Conservation (phyloP, 1,140 invertebrate species). For the Lordiphosa stackelbergi region DNA sequence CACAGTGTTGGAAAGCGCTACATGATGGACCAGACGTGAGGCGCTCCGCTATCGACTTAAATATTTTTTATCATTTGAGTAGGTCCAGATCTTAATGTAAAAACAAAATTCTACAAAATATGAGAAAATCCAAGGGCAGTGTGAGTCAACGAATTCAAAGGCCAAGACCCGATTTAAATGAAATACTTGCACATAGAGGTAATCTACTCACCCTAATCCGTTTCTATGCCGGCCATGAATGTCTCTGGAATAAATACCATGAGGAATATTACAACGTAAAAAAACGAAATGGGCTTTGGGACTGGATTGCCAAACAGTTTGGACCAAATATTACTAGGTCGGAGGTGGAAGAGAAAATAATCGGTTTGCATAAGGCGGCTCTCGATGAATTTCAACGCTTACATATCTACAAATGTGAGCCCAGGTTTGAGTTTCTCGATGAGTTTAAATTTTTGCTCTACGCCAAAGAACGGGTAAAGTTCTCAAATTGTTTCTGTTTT, state of each 20-base stretch:
- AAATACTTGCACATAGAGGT: constrained; percentile 4
- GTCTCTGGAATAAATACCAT: constrained; percentile 23
- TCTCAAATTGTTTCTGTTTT: too few species aligned
- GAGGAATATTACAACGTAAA: constrained; percentile 14
- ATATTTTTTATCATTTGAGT: too few species aligned
- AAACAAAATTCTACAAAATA: constrained; percentile 4
- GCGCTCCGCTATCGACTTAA: too few species aligned
- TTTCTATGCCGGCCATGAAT: constrained; percentile 32
- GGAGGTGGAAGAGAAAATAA: constrained; percentile 9
- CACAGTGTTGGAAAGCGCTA: too few species aligned
- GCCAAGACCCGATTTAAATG: background rate
- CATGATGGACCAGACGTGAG: too few species aligned
- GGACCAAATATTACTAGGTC: constrained; percentile 5
- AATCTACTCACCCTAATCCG: constrained; percentile 25
- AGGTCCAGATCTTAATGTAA: background rate
- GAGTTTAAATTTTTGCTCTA: constrained; percentile 21
- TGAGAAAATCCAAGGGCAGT: constrained; percentile 1
- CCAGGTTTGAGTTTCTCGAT: constrained; percentile 16
- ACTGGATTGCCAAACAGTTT: constrained; percentile 25
- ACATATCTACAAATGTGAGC: background rate
- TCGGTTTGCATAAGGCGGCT: constrained; percentile 5
- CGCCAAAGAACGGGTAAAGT: background rate
- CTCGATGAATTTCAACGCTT: constrained; percentile 13
- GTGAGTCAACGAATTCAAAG: background rate
- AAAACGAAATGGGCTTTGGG: constrained; percentile 8